These are phyloP conservation scores for Pectinophora gossypiella DNA, from an alignment of 1,140 invertebrate species.

Conservation along the genomic window DNA sequence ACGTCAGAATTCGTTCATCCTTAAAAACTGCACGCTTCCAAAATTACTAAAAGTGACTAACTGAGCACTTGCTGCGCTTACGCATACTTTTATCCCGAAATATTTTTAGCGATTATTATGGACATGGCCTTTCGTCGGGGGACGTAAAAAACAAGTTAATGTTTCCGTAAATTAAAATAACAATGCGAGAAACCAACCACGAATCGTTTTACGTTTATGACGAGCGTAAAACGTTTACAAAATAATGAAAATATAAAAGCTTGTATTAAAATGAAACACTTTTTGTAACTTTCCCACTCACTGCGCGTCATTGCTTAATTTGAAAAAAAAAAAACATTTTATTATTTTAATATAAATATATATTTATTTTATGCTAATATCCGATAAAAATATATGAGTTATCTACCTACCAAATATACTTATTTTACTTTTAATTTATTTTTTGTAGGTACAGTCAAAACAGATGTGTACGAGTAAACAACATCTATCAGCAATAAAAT, in stretches of 20 bases:
- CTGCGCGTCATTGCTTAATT: no score
- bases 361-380: no score
- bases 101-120: slow-evolving; percentile 20
- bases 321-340: no score
- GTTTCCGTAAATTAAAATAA: slow-evolving; percentile 12
- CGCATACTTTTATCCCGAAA: slow-evolving; percentile 30
- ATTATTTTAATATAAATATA: no score
- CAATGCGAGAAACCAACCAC: not conserved
- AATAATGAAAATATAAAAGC: not conserved
- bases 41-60: slow-evolving; percentile 44
- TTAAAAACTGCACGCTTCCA: slow-evolving; percentile 15
- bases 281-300: not conserved
- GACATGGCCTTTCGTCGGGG: slow-evolving; percentile 18
- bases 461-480: no score
- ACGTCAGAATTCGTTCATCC: no score
- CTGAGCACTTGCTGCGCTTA: slow-evolving; percentile 25
- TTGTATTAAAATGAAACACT: not conserved
- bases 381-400: no score
- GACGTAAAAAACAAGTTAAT: slow-evolving; percentile 16
- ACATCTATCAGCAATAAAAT: no score
- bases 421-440: no score
- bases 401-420: no score
- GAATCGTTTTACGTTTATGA: slow-evolving; percentile 12
- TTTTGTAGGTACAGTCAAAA: no score
- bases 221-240: not conserved